Percentiles rank a stretch among this genome's conserved stretches.
Conservation (phyloP, 2,113 vertebrate species). For the Dicaeum eximium region DNA sequence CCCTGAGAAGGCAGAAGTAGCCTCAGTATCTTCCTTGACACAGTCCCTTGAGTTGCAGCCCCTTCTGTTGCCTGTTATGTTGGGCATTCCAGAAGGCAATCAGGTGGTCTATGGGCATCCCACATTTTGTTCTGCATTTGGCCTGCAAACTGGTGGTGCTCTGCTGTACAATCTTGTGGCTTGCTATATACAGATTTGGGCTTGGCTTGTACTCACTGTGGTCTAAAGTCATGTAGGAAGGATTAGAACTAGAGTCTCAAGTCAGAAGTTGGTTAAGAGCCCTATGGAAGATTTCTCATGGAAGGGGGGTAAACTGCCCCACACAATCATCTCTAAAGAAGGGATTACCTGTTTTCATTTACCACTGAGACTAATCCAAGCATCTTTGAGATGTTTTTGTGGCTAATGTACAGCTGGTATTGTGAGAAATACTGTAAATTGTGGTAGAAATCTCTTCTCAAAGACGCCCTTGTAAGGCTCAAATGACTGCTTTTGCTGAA, state of each 20-base stretch:
- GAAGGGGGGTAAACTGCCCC: background rate
- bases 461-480: background rate
- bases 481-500: background rate
- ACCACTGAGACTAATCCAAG: background rate
- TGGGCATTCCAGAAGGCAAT: slow-evolving; percentile 1
- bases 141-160: background rate
- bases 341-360: slow-evolving; percentile 29
- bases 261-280: slow-evolving; percentile 2
- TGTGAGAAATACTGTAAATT: background rate
- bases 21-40: background rate
- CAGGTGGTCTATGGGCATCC: slow-evolving; percentile 28
- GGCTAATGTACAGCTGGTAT: background rate
- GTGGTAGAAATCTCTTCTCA: background rate
- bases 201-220: slow-evolving; percentile 43
- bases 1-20: background rate
- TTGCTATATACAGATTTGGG: slow-evolving; percentile 47
- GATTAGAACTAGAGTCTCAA: background rate
- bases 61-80: background rate
- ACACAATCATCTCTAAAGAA: background rate
- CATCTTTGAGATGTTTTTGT: slow-evolving; percentile 12
- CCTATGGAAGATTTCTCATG: background rate
- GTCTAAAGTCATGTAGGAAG: slow-evolving; percentile 37
- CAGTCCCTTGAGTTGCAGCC: background rate
- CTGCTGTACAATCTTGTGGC: slow-evolving; percentile 37
- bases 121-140: background rate